phyloP scores from a whole-genome alignment of 2,797 vertebrate species.

The Pangasius mekongensis region DNA sequence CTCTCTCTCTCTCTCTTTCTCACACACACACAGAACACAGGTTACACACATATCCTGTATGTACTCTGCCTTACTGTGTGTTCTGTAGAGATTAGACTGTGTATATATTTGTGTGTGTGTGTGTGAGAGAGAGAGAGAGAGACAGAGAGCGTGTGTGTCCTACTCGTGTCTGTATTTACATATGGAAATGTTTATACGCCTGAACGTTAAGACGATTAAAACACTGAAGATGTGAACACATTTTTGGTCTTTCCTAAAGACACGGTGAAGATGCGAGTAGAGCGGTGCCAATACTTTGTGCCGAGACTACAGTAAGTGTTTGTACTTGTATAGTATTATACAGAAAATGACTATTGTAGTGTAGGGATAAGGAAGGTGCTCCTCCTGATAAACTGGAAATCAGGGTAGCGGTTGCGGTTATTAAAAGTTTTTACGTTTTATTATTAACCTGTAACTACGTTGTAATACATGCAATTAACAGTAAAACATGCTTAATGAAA shows the following conservation, averaged over 20 bases:
- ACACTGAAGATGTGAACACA: conserved; percentile 46
- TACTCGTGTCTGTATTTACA: conserved; percentile 73
- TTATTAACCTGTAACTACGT: not conserved
- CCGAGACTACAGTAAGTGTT: not conserved
- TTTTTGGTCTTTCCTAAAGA: not conserved
- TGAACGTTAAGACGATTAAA: conserved; percentile 74
- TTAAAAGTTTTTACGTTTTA: not conserved
- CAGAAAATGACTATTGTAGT: not conserved
- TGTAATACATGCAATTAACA: not conserved
- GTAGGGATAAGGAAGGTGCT: not conserved
- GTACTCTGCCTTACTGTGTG: conserved; percentile 68
- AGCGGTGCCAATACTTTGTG: not conserved
- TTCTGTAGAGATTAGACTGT: conserved; percentile 62
- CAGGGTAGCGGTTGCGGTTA: not conserved
- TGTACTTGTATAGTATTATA: not conserved
- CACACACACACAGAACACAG: not conserved
- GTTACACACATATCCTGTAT: conserved; percentile 44
- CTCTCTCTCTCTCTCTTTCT: not conserved
- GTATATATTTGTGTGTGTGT: conserved; percentile 41
- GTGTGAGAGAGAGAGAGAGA: not conserved
- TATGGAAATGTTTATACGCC: conserved; percentile 75
- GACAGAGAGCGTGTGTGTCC: conserved; percentile 38
- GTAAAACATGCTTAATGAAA: not conserved
- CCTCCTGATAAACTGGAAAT: not conserved
- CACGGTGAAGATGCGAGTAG: not conserved